A percentile compares a stretch with the other conserved stretches of the same genome.
These are phyloP conservation scores for Cephus sareptanus DNA, from an alignment of 2,888 invertebrate genomes.

Conservation along the genomic window DNA sequence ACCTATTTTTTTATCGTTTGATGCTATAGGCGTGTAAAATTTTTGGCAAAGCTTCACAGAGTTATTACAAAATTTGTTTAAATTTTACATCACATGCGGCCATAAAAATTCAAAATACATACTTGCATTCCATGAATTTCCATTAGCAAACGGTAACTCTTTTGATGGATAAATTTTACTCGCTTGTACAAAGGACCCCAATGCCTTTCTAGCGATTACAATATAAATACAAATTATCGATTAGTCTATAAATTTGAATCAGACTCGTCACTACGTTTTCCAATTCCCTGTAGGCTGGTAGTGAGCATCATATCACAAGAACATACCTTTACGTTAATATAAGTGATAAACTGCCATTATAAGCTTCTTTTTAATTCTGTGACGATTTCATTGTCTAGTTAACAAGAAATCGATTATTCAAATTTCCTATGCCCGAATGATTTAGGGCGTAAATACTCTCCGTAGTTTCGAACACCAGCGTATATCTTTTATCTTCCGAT, in stretches of 20 bases:
- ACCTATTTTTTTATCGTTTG: background rate
- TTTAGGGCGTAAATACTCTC: background rate
- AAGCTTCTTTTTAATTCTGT: background rate
- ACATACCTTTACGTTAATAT: background rate
- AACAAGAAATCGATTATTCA: background rate
- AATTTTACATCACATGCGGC: background rate
- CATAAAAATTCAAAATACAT: background rate
- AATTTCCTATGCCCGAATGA: background rate
- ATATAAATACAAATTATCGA: background rate
- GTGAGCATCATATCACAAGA: background rate
- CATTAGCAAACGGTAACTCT: background rate
- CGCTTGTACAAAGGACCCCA: background rate
- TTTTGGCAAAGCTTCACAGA: background rate
- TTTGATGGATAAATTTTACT: background rate
- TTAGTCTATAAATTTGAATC: background rate
- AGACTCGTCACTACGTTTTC: background rate
- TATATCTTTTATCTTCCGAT: background rate
- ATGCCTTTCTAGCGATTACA: background rate
- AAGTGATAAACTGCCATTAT: background rate
- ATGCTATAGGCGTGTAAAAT: background rate
- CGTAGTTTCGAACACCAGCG: background rate
- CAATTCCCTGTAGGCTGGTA: background rate
- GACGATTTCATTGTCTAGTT: background rate
- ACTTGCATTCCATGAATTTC: background rate
- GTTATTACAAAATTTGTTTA: background rate